phyloP scores from a whole-genome alignment of 2,113 vertebrate genomes.

The Pao palembangensis region DNA sequence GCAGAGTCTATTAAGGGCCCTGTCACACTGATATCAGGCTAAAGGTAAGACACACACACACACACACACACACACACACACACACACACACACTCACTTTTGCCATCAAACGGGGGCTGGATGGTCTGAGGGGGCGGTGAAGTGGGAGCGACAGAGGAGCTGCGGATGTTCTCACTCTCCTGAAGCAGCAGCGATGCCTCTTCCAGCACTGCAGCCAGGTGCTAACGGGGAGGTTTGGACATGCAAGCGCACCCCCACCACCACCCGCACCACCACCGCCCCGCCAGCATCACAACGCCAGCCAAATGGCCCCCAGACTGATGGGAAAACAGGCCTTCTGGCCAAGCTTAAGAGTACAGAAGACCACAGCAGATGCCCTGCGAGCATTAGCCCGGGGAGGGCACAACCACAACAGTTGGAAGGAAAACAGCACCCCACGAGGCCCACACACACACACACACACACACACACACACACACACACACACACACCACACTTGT shows the following conservation, averaged over 20 bases:
- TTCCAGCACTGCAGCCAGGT: slow-evolving; percentile 23
- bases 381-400: slow-evolving; percentile 45
- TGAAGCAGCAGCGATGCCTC: slow-evolving; percentile 6
- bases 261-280: slow-evolving; percentile 66
- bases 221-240: no score
- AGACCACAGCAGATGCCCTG: slow-evolving; percentile 44
- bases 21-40: slow-evolving; percentile 71
- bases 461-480: slow-evolving; percentile 11
- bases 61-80: slow-evolving; percentile 21
- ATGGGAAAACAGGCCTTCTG: slow-evolving; percentile 47
- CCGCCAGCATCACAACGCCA: slow-evolving; percentile 47
- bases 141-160: slow-evolving; percentile 52
- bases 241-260: slow-evolving; percentile 31
- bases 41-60: slow-evolving; percentile 42
- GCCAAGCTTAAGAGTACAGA: slow-evolving; percentile 45
- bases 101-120: slow-evolving; percentile 32
- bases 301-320: slow-evolving; percentile 34
- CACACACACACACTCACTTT: slow-evolving; percentile 2
- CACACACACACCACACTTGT: slow-evolving; percentile 3
- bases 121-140: slow-evolving; percentile 41
- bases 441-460: slow-evolving; percentile 15
- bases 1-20: slow-evolving; percentile 72
- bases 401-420: slow-evolving; percentile 38
- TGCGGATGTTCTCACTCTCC: slow-evolving; percentile 38
- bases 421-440: not conserved